These are phyloP conservation scores for Ganaspis brasiliensis DNA, from an alignment of 2,888 invertebrate genomes.

Conservation along the genomic window DNA sequence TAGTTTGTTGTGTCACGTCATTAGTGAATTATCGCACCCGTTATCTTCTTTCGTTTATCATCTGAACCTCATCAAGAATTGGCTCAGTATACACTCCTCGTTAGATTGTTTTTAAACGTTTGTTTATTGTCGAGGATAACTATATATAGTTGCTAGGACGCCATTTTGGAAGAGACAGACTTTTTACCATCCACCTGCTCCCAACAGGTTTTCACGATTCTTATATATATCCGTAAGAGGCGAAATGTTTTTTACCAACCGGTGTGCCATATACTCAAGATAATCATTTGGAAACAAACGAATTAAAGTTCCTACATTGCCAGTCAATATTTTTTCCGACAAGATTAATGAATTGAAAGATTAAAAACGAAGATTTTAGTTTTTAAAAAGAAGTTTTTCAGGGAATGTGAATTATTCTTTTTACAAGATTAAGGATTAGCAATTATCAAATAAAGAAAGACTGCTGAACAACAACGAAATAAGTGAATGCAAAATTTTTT, in stretches of 20 bases:
- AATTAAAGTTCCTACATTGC: background rate
- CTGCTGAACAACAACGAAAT: slow-evolving; percentile 3
- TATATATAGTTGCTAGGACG: slow-evolving; percentile 25
- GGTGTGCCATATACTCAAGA: slow-evolving; percentile 21
- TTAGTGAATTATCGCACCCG: background rate
- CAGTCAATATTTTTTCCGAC: too few relatives aligned
- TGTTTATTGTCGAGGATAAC: background rate
- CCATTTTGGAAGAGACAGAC: slow-evolving; percentile 9
- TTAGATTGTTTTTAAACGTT: background rate
- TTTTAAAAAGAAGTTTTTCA: too few relatives aligned
- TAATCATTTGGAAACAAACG: background rate
- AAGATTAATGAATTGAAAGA: too few relatives aligned
- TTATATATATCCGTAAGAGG: slow-evolving; percentile 6
- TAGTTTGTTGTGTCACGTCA: background rate
- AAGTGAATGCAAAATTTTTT: background rate
- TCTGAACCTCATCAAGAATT: background rate
- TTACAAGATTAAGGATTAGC: too few relatives aligned
- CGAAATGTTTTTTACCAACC: slow-evolving; percentile 18
- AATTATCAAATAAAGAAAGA: too few relatives aligned
- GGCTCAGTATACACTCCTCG: background rate
- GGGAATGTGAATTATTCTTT: too few relatives aligned
- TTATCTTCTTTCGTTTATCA: background rate
- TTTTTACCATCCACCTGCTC: slow-evolving; percentile 4
- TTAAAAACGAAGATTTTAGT: too few relatives aligned
- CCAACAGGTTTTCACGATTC: slow-evolving; percentile 24